These are phyloP conservation scores for Sebastes fasciatus DNA, from an alignment of 2,113 vertebrate species.

Conservation along the genomic window DNA sequence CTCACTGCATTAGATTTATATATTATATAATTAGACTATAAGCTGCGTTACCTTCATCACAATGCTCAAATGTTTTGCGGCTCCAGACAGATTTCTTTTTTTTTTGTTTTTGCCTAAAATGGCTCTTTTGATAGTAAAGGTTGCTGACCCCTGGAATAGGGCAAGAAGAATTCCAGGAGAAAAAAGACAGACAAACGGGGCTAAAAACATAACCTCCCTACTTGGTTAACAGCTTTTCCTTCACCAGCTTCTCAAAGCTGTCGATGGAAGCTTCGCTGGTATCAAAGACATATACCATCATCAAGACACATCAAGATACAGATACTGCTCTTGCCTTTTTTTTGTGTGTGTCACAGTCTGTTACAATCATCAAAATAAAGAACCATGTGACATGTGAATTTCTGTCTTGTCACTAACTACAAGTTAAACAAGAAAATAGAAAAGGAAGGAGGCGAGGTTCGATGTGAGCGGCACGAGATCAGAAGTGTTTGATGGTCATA, in stretches of 20 bases:
- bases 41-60: too few species aligned
- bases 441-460: conserved; percentile 26
- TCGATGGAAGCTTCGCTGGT: neutral
- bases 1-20: too few species aligned
- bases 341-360: neutral
- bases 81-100: too few species aligned
- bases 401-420: neutral
- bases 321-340: neutral
- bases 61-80: too few species aligned
- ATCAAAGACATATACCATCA: neutral
- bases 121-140: too few species aligned
- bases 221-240: neutral
- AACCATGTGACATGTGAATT: neutral
- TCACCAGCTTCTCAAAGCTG: neutral
- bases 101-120: too few species aligned
- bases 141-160: too few species aligned
- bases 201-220: neutral
- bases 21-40: too few species aligned
- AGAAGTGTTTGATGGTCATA: conserved; percentile 50
- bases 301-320: neutral
- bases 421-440: neutral
- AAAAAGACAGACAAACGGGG: neutral
- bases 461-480: conserved; percentile 28
- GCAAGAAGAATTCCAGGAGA: neutral
- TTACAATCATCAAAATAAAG: neutral